Evolutionary conservation across 1,140 invertebrate genomes (phyloP).

Genomic region (Venustaconcha ellipsiformis): DNA sequence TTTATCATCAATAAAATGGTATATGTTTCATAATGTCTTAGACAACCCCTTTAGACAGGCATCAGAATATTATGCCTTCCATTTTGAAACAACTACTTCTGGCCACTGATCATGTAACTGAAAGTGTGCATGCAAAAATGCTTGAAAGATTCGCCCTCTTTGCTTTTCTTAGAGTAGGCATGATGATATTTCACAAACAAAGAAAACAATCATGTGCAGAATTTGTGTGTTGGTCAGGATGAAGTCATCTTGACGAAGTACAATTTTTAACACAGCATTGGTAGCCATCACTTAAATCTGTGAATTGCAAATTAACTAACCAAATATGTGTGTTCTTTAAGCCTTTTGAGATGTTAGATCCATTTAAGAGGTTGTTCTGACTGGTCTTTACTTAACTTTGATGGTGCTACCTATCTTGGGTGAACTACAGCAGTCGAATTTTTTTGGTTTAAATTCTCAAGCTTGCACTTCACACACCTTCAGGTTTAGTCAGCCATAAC

Average conservation of each 20-base stretch:
- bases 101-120: neutral
- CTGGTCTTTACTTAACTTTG: neutral
- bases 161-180: constrained; percentile 5
- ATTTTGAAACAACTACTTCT: neutral
- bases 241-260: neutral
- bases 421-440: neutral
- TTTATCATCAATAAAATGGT: constrained; percentile 16
- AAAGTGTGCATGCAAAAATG: neutral
- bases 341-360: neutral
- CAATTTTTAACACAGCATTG: constrained; percentile 11
- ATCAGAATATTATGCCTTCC: neutral
- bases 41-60: neutral
- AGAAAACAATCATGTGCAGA: neutral
- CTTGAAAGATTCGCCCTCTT: neutral
- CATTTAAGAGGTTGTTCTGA: neutral
- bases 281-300: neutral
- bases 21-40: constrained; percentile 1
- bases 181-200: constrained; percentile 3
- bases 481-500: constrained; percentile 12
- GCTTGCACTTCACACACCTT: constrained; percentile 13
- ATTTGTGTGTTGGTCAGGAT: neutral
- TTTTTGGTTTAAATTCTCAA: neutral
- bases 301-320: neutral
- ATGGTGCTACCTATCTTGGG: neutral
- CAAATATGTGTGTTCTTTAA: neutral